These are phyloP conservation scores for Yoshiicerus persimilis DNA, from an alignment of 1,140 invertebrate genomes.

Conservation along the genomic window DNA sequence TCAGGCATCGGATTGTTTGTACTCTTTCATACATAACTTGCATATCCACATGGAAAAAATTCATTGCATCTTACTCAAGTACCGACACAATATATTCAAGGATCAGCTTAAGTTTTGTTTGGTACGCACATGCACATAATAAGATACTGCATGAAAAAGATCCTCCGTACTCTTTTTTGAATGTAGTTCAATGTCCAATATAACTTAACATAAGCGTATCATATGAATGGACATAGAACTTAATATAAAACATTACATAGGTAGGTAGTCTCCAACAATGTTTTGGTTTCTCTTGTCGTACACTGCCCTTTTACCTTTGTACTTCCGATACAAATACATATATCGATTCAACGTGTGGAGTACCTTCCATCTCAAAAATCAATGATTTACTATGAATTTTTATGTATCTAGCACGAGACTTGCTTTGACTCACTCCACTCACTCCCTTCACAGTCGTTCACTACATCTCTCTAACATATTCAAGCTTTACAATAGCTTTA, in stretches of 20 bases:
- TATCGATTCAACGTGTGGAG: background rate
- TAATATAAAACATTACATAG: background rate
- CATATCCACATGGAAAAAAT: too few species aligned
- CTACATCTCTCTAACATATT: background rate
- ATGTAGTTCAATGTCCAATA: too few species aligned
- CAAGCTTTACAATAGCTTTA: too few species aligned
- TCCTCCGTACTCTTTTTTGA: too few species aligned
- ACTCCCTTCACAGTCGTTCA: background rate
- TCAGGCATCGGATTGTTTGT: too few species aligned
- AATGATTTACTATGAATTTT: constrained; percentile 19
- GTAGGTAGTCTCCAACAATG: background rate
- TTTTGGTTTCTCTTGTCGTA: background rate
- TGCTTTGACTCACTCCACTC: background rate
- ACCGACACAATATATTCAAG: too few species aligned
- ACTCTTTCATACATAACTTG: too few species aligned
- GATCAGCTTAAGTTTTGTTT: too few species aligned
- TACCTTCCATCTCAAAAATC: background rate
- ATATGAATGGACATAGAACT: background rate
- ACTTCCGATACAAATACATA: background rate
- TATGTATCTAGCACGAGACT: constrained; percentile 6
- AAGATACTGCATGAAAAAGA: too few species aligned
- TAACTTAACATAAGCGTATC: too few species aligned
- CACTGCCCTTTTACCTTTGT: background rate
- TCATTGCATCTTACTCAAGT: too few species aligned
- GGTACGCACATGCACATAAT: too few species aligned